Percentiles rank a stretch among this genome's conserved stretches.
Evolutionary conservation across 2,113 vertebrate species (phyloP).

Genomic region (Tyrannus savana): DNA sequence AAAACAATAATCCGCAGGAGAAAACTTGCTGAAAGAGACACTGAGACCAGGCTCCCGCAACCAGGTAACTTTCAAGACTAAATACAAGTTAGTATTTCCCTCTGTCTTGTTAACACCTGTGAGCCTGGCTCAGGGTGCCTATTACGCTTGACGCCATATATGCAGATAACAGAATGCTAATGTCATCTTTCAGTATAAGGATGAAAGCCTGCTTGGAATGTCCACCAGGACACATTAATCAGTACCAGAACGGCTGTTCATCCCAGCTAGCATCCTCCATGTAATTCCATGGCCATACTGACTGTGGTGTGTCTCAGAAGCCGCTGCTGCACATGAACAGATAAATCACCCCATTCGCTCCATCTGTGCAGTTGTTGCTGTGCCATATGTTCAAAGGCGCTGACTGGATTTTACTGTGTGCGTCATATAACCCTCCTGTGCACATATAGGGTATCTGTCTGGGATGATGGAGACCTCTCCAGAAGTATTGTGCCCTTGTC

Average conservation of each 20-base stretch:
- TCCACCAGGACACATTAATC: background rate
- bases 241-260: background rate
- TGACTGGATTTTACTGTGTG: background rate
- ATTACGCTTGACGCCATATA: background rate
- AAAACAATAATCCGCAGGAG: background rate
- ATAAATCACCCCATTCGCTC: conserved; percentile 1
- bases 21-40: background rate
- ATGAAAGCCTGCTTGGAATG: background rate
- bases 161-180: background rate
- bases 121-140: background rate
- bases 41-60: background rate
- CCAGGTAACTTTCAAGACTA: background rate
- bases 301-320: background rate
- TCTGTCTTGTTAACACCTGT: background rate
- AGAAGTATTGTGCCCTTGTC: background rate
- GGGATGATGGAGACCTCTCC: background rate
- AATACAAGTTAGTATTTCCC: background rate
- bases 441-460: background rate
- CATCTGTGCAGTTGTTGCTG: conserved; percentile 43
- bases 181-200: background rate
- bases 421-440: background rate
- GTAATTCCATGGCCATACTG: background rate
- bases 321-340: background rate
- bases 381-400: conserved; percentile 13
- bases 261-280: background rate